Evolutionary conservation across 2,113 vertebrate species (phyloP).

Genomic region (Acanthochromis polyacanthus): DNA sequence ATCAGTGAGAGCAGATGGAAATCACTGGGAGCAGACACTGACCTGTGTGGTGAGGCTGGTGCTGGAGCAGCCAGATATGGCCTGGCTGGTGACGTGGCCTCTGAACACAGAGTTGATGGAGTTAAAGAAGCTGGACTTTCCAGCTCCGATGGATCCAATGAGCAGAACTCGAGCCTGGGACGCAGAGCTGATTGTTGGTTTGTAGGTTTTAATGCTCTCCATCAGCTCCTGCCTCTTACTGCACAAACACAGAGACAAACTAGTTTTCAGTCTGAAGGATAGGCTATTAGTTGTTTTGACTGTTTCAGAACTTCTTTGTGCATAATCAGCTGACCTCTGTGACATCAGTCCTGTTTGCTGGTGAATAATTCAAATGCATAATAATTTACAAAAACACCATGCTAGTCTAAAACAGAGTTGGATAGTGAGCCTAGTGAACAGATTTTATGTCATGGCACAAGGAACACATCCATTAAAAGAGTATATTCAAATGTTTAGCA

Average conservation of each 20-base stretch:
- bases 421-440: no score
- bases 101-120: constrained; percentile 70
- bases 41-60: constrained; percentile 72
- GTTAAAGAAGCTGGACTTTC: constrained; percentile 76
- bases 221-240: constrained; percentile 55
- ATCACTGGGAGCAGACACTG: neutral
- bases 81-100: constrained; percentile 68
- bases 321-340: no score
- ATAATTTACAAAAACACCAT: no score
- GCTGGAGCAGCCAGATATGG: constrained; percentile 56
- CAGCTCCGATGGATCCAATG: constrained; percentile 60
- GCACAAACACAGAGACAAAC: neutral
- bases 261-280: no score
- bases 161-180: constrained; percentile 49
- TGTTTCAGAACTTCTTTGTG: no score
- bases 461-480: no score
- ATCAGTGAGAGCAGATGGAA: neutral
- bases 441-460: no score
- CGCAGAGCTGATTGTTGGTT: constrained; percentile 31
- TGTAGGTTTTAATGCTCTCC: constrained; percentile 34
- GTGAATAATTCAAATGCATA: no score
- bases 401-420: no score
- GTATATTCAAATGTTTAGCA: no score
- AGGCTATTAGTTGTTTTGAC: no score
- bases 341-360: no score